phyloP scores from a whole-genome alignment of 2,113 vertebrate species.

The Lepidothrix coronata region DNA sequence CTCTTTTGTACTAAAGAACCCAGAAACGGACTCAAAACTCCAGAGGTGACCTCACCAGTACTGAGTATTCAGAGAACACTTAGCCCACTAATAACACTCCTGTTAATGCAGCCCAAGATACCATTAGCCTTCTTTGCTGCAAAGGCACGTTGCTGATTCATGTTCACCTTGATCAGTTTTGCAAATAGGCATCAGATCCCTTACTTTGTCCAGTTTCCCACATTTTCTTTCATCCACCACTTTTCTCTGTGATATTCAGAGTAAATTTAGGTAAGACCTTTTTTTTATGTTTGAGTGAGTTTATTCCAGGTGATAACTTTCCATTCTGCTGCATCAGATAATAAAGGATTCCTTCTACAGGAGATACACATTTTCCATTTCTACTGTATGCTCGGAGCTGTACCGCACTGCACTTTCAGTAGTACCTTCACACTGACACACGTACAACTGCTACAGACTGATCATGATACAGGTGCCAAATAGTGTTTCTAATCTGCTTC shows the following conservation, averaged over 20 bases:
- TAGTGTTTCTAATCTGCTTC: neutral
- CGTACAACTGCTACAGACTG: neutral
- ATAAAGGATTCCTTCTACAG: neutral
- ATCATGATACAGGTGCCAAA: neutral
- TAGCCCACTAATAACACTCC: rapidly evolving
- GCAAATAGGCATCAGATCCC: neutral
- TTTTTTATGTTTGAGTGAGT: neutral
- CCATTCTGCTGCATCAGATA: neutral
- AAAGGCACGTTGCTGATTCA: neutral
- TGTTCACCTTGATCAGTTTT: neutral
- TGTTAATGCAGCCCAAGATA: neutral
- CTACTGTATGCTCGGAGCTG: neutral
- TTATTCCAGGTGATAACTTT: neutral
- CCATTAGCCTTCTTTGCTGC: neutral
- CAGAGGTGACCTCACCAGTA: neutral
- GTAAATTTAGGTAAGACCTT: neutral
- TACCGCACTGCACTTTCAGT: neutral
- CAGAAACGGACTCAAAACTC: neutral
- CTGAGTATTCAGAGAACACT: neutral
- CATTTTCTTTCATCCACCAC: neutral
- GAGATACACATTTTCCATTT: neutral
- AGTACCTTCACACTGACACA: neutral
- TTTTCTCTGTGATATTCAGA: neutral
- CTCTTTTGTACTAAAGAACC: neutral
- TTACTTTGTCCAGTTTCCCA: neutral